phyloP scores from a whole-genome alignment of 2,797 vertebrate genomes.

The Pangasius djambal region DNA sequence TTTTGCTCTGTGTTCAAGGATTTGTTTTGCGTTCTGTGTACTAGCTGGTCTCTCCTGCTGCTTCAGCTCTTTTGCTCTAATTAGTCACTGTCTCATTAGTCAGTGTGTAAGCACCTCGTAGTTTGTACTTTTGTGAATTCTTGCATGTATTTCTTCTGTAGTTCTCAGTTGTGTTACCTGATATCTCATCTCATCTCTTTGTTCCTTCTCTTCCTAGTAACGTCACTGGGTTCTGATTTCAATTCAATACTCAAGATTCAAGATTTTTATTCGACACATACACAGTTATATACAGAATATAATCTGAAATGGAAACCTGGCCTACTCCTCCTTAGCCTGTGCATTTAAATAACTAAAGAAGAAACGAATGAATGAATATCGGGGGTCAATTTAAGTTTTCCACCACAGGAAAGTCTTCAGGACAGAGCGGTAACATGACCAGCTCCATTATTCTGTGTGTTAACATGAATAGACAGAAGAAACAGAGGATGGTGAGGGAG shows the following conservation, averaged over 20 bases:
- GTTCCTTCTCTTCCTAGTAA: not conserved
- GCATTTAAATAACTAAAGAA: too few relatives aligned
- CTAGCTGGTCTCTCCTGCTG: not conserved
- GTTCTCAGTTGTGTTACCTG: not conserved
- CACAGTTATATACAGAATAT: too few relatives aligned
- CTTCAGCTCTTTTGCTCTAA: not conserved
- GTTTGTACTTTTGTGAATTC: not conserved
- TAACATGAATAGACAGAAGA: not conserved
- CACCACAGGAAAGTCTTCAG: not conserved
- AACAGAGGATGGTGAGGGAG: not conserved
- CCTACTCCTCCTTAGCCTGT: too few relatives aligned
- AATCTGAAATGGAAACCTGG: too few relatives aligned
- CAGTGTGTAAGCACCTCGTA: too few relatives aligned
- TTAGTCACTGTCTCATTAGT: conserved; percentile 5
- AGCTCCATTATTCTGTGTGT: not conserved
- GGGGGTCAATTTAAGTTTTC: not conserved
- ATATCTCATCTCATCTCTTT: not conserved
- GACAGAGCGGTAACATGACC: not conserved
- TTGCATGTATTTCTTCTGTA: not conserved
- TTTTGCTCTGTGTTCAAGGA: not conserved
- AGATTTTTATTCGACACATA: too few relatives aligned
- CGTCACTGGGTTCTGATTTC: not conserved
- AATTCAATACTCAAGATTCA: not conserved
- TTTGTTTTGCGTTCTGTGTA: not conserved
- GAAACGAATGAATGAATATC: not conserved